These are phyloP conservation scores for Candidula unifasciata DNA, from an alignment of 2,888 invertebrate genomes.

Conservation along the genomic window DNA sequence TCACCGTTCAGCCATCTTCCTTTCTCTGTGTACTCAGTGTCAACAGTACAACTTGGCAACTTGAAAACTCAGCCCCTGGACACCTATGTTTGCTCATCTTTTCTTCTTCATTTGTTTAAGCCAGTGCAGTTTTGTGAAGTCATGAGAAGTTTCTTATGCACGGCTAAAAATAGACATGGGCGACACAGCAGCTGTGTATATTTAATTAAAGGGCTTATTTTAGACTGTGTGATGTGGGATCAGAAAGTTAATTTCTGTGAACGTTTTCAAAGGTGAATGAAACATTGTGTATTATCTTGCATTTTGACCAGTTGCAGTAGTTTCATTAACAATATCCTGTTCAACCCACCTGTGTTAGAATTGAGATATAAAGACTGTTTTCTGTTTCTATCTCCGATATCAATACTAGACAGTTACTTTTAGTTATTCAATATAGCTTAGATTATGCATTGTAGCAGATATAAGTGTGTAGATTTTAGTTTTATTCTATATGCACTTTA, in stretches of 20 bases:
- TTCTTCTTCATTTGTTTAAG: slow-evolving; percentile 24
- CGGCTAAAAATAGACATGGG: slow-evolving; percentile 14
- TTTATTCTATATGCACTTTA: too few species aligned
- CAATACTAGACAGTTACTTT: too few species aligned
- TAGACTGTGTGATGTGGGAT: neutral
- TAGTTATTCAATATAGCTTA: too few species aligned
- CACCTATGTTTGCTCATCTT: slow-evolving; percentile 19
- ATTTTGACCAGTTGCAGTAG: too few species aligned
- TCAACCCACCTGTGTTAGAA: too few species aligned
- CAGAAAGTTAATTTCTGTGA: neutral
- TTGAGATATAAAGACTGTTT: too few species aligned
- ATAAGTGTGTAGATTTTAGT: too few species aligned
- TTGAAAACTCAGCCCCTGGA: neutral
- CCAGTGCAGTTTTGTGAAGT: neutral
- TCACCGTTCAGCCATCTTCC: neutral
- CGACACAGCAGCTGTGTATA: slow-evolving; percentile 1
- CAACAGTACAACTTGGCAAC: neutral
- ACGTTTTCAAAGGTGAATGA: too few species aligned
- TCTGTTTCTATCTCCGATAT: too few species aligned
- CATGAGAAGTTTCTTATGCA: neutral
- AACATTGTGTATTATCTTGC: too few species aligned
- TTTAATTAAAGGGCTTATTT: slow-evolving; percentile 6
- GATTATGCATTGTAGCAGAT: too few species aligned
- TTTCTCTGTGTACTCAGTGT: neutral
- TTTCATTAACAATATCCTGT: too few species aligned